Evolutionary conservation across 2,888 invertebrate species (phyloP).

Genomic region (Hirtodrosophila histrioides): DNA sequence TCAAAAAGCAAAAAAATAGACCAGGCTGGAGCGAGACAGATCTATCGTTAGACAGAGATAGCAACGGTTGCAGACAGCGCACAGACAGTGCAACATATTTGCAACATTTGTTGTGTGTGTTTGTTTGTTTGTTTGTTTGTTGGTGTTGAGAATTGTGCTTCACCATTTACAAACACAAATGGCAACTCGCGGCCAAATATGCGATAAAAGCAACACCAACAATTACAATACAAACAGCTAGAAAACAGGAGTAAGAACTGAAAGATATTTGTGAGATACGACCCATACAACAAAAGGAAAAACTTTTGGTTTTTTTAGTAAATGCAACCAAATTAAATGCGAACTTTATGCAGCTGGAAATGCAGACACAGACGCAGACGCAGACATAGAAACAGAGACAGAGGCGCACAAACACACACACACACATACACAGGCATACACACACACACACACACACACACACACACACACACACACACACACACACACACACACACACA

Average conservation of each 20-base stretch:
- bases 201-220: slow-evolving; percentile 44
- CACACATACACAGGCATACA: slow-evolving; percentile 4
- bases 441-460: slow-evolving; percentile 11
- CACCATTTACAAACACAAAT: slow-evolving; percentile 54
- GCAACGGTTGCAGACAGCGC: slow-evolving; percentile 49
- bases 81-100: slow-evolving; percentile 63
- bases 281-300: slow-evolving; percentile 15
- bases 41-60: slow-evolving; percentile 5
- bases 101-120: slow-evolving; percentile 34
- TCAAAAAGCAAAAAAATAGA: neutral
- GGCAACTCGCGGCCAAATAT: slow-evolving; percentile 75
- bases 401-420: slow-evolving; percentile 1
- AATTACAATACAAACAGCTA: slow-evolving; percentile 6
- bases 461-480: neutral
- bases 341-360: slow-evolving; percentile 75
- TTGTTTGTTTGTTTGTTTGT: slow-evolving; percentile 26
- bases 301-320: slow-evolving; percentile 28
- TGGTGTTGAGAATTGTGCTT: slow-evolving; percentile 26
- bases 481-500: slow-evolving; percentile 3
- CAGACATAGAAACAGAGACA: slow-evolving; percentile 17
- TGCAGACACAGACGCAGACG: slow-evolving; percentile 50
- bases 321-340: slow-evolving; percentile 73
- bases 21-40: neutral
- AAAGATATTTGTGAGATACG: slow-evolving; percentile 48
- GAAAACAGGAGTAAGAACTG: slow-evolving; percentile 14